phyloP scores from a whole-genome alignment of 2,888 invertebrate species.

The Drosophila bunnanda region DNA sequence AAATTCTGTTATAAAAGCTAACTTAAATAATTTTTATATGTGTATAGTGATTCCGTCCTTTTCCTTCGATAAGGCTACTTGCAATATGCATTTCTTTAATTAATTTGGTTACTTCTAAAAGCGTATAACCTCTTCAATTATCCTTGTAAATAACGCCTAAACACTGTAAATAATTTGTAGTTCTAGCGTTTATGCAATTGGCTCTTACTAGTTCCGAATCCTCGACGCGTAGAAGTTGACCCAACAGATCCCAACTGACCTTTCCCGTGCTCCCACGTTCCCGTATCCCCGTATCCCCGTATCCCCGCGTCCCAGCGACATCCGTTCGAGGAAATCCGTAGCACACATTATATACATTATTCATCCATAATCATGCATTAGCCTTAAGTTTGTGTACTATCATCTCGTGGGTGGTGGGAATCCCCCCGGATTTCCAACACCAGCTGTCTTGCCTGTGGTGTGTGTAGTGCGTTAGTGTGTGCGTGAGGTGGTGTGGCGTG shows the following conservation, averaged over 20 bases:
- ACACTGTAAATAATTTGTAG: constrained; percentile 51
- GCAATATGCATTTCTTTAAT: not conserved
- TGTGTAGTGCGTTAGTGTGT: constrained; percentile 54
- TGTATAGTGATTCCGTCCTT: not conserved
- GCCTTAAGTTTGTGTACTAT: constrained; percentile 66
- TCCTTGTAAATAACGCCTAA: constrained; percentile 25
- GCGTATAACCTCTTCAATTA: constrained; percentile 15
- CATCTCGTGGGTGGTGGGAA: constrained; percentile 46
- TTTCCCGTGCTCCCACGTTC: not conserved
- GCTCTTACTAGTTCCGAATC: constrained; percentile 37
- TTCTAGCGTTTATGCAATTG: constrained; percentile 52
- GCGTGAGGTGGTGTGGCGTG: constrained; percentile 25
- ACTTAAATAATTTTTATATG: too few relatives aligned
- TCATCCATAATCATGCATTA: constrained; percentile 81
- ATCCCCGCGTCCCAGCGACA: constrained; percentile 24
- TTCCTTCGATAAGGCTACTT: constrained; percentile 14
- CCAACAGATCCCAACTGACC: constrained; percentile 12
- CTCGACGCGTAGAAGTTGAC: constrained; percentile 10
- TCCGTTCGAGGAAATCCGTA: constrained; percentile 43
- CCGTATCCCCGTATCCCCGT: constrained; percentile 19
- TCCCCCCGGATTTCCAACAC: constrained; percentile 21
- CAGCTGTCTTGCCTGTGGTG: constrained; percentile 38
- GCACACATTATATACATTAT: constrained; percentile 69
- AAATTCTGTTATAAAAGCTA: too few relatives aligned
- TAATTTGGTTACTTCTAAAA: constrained; percentile 8